These are phyloP conservation scores for Meghimatium bilineatum DNA, from an alignment of 2,888 invertebrate species.

Conservation along the genomic window DNA sequence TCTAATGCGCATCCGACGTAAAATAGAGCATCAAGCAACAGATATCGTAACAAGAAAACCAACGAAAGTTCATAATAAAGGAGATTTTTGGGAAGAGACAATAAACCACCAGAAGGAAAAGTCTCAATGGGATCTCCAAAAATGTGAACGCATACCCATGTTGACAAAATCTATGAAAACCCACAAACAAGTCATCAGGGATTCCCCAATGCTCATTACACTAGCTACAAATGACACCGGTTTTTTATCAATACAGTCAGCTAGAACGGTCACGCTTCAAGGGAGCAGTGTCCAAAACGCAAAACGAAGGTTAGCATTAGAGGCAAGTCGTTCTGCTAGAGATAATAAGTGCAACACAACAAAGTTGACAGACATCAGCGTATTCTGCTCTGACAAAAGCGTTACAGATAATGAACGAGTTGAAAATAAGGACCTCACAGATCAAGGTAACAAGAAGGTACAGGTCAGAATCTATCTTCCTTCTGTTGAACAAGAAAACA, in stretches of 20 bases:
- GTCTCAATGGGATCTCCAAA: neutral
- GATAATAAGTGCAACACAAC: neutral
- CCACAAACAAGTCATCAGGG: neutral
- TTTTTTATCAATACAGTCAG: neutral
- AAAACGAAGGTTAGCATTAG: neutral
- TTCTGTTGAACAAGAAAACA: conserved; percentile 37
- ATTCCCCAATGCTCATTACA: neutral
- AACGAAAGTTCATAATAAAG: neutral
- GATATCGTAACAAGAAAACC: neutral
- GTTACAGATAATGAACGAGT: neutral
- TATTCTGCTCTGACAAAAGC: neutral
- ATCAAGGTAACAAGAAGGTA: neutral
- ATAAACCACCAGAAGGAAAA: neutral
- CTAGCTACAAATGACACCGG: neutral
- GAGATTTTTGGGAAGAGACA: neutral
- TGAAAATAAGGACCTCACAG: neutral
- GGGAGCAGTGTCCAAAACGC: neutral
- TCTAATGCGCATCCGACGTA: neutral
- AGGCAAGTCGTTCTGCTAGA: too few species aligned
- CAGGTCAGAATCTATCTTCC: conserved; percentile 47
- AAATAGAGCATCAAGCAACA: neutral
- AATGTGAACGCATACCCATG: neutral
- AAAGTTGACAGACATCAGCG: neutral
- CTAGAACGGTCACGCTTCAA: neutral
- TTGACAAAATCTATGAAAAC: neutral